Evolutionary conservation across 2,113 vertebrate genomes (phyloP).

Genomic region (Paramisgurnus dabryanus): DNA sequence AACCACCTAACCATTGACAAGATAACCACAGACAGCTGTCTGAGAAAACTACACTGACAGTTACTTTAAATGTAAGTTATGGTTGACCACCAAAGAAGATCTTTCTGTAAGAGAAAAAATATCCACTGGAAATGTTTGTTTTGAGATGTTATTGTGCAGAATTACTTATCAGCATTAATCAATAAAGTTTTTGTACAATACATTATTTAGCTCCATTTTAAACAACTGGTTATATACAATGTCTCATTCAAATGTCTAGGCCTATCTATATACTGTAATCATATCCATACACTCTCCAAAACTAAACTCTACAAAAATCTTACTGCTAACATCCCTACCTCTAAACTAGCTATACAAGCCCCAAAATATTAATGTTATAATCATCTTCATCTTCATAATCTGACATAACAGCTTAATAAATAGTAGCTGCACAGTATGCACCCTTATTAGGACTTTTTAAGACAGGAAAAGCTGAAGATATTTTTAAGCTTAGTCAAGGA

Average conservation of each 20-base stretch:
- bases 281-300: neutral
- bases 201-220: neutral
- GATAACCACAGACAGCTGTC: no score
- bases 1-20: no score
- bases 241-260: constrained; percentile 2
- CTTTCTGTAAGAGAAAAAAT: neutral
- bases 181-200: neutral
- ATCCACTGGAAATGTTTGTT: neutral
- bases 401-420: no score
- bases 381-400: no score
- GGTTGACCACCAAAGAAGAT: neutral
- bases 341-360: neutral
- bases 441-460: neutral
- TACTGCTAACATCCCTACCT: neutral
- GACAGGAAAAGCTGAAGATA: neutral
- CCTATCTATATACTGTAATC: no score
- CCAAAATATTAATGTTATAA: neutral
- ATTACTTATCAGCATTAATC: neutral
- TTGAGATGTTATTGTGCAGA: no score
- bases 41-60: no score
- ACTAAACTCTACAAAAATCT: neutral
- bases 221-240: neutral
- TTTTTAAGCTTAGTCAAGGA: neutral
- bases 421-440: neutral
- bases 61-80: no score